Evolutionary conservation across 2,797 vertebrate genomes (phyloP), one percentile per base, ranked within the genome.

Genomic region (Gorsachius magnificus): DNA sequence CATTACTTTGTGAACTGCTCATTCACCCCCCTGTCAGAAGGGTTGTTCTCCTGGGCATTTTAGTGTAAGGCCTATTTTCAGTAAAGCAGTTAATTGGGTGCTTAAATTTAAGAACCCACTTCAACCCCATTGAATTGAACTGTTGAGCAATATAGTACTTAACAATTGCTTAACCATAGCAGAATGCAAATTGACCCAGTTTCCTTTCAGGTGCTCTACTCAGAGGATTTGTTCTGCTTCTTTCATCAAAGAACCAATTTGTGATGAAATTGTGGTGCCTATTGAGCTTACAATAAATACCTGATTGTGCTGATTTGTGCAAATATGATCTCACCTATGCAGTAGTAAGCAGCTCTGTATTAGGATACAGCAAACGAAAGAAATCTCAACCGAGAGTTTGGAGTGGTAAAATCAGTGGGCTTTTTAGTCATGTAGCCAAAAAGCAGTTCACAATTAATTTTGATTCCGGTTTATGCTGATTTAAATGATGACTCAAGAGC

Each of bases 61-160:
- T 71, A 78, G 71, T 56, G 48, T 54, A 75, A 96, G 28, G 28
- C 36, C 46, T 89, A 1, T 89, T 94, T 94, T 94, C 71, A 79
- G 64, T 70, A 90, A 71, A 90, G 41, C 56, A 68, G 66, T 90
- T 95, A 93, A 95, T 90, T 90, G 58, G 38, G 33, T 91, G 61
- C 83, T 92, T 95, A 94, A 83, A 89, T 87, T 87, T 93, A 92
- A 93, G 83, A 88, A 71, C 57, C 36, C 41, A 87, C 90, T 93
- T 90, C 68, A 95, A 61, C 83, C 61, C 38, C 71, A 63, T 89
- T 85, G 71, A 84, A 72, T 93, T 96, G 71, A 92, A 56, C 78
- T 56, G 28, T 71, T 83, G 65, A 89, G 84, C n/a, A 69, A 61
- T 96, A 94, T 88, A 69, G 50, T 93, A 31, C 75, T 93, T 92